Evolutionary conservation across 2,888 invertebrate species (phyloP).

Genomic region (Trachelus stipa): DNA sequence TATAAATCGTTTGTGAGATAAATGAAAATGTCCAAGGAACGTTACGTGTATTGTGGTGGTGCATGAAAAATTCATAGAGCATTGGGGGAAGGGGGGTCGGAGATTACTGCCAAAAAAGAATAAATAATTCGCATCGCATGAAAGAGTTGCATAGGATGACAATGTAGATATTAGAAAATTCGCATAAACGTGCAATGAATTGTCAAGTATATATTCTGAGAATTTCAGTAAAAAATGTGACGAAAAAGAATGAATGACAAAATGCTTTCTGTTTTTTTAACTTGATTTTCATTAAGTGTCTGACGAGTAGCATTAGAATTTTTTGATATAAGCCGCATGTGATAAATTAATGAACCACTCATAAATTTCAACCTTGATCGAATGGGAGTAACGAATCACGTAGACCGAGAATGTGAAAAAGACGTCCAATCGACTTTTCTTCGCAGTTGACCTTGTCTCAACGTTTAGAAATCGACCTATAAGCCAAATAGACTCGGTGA

Average conservation of each 20-base stretch:
- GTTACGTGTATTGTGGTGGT: background rate
- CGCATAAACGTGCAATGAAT: background rate
- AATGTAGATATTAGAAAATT: background rate
- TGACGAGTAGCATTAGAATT: background rate
- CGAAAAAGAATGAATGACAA: background rate
- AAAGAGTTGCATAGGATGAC: background rate
- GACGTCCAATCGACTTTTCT: background rate
- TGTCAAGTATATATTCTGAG: background rate
- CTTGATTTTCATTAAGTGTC: background rate
- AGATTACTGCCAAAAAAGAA: background rate
- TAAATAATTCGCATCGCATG: background rate
- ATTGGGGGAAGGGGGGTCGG: background rate
- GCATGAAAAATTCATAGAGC: background rate
- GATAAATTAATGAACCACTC: background rate
- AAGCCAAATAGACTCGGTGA: background rate
- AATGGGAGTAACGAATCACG: background rate
- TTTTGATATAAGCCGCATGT: background rate
- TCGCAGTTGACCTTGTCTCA: background rate
- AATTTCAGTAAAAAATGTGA: background rate
- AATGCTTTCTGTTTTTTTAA: background rate
- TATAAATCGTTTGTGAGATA: background rate
- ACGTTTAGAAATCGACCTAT: background rate
- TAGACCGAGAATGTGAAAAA: background rate
- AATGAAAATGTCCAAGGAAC: background rate
- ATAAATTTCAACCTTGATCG: background rate